These are phyloP conservation scores for Drosophila paranaensis DNA, from an alignment of 2,888 invertebrate species.

Conservation along the genomic window DNA sequence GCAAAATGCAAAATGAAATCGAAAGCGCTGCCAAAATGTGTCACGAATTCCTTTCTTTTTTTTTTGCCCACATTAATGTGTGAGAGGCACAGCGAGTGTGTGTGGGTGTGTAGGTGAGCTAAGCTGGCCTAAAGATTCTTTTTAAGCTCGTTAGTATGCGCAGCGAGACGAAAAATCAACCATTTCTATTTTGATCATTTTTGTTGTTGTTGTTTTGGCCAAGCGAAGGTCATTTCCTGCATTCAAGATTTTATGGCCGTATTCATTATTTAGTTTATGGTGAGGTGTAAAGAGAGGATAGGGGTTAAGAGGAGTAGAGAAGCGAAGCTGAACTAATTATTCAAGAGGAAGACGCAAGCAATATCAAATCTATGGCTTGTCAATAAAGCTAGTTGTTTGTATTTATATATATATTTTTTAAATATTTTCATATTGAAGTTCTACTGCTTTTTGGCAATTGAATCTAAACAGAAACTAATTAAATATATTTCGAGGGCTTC, in stretches of 20 bases:
- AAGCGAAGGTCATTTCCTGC: constrained; percentile 7
- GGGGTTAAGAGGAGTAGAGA: background rate
- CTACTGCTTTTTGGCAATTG: too few relatives aligned
- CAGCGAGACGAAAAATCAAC: constrained; percentile 79
- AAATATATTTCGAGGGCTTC: too few relatives aligned
- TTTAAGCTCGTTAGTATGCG: constrained; percentile 77
- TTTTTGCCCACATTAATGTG: constrained; percentile 50
- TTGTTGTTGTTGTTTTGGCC: constrained; percentile 12
- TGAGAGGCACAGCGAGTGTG: constrained; percentile 17
- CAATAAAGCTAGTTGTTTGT: too few relatives aligned
- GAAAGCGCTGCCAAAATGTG: constrained; percentile 66
- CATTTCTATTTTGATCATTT: constrained; percentile 75
- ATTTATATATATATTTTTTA: too few relatives aligned
- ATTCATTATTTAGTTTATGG: background rate
- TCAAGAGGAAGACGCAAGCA: too few relatives aligned
- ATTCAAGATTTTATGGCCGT: constrained; percentile 18
- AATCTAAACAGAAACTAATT: too few relatives aligned
- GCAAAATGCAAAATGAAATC: constrained; percentile 74
- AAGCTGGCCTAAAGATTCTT: constrained; percentile 47
- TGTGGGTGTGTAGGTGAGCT: constrained; percentile 18
- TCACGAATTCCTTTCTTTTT: constrained; percentile 36
- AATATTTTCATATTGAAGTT: too few relatives aligned
- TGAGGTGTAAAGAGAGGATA: too few relatives aligned
- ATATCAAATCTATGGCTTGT: too few relatives aligned
- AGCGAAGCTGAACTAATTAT: background rate